Evolutionary conservation across 2,888 invertebrate species (phyloP), one percentile per base, ranked within the genome.

Genomic region (Adela reaumurella): DNA sequence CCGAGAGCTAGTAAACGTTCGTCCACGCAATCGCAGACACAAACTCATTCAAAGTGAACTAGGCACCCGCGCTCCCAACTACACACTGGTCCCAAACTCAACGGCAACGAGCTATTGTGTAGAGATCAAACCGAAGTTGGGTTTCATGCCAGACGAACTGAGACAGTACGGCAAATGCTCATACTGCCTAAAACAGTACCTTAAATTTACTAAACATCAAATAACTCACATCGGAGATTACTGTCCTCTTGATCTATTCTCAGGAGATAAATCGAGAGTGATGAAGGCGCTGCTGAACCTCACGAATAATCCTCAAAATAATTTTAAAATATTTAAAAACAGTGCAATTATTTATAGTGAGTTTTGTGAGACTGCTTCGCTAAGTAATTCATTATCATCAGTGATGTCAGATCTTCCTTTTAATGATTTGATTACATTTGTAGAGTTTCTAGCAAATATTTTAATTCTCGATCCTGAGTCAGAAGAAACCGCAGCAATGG

Each of bases 191-290:
- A 84, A 83, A 61, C 84, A 85, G 57, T 71, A 70, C 64, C 56
- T 70, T 42, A 79, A 86, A 78, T 57, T 83, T 50, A 68, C 77
- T 59, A 65, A 76, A 24, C 70, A 74, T n/a, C 67, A 80, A 51
- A 83, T 85, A 52, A 57, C 64, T 24, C 57, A 59, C 3, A 66
- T 72, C 43, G 87, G 86, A 59, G 62, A 67, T n/a, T 89, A 88
- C 60, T 89, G 89, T 57, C 89, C 89, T 0, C 62, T 89, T 49
- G 85, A 88, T 61, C 68, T 89, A 28, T 89, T 86, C 69, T 88
- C 88, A 52, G 88, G 87, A 43, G 65, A 81, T 51, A 69, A 60
- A 54, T 51, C 53, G 14, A 69, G 83, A 59, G 86, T 86, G 83
- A 80, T 71, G 56, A 60, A 61, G 55, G 81, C 86, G 10, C 55